phyloP scores from a whole-genome alignment of 2,113 vertebrate genomes.

The Dromas ardeola region DNA sequence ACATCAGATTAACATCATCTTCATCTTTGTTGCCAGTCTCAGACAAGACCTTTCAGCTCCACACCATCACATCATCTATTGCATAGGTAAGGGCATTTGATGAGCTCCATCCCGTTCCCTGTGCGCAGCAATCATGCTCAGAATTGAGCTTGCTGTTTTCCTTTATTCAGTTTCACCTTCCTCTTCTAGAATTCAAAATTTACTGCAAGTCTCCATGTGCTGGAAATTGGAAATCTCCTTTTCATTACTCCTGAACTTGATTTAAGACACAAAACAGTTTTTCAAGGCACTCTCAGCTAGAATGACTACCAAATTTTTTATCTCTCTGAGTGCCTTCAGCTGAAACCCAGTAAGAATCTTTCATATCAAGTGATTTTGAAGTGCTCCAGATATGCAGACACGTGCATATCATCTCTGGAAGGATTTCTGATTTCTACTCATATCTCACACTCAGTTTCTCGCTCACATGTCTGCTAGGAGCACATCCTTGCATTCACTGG shows the following conservation, averaged over 20 bases:
- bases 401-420: neutral
- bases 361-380: neutral
- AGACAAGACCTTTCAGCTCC: neutral
- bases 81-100: neutral
- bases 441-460: neutral
- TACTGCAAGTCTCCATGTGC: neutral
- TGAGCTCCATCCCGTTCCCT: neutral
- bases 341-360: neutral
- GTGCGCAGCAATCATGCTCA: constrained; percentile 12
- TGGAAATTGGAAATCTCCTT: neutral
- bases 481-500: neutral
- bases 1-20: neutral
- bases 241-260: neutral
- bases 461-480: neutral
- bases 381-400: neutral
- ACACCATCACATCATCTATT: neutral
- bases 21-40: neutral
- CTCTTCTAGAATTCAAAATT: neutral
- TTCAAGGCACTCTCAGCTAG: neutral
- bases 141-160: neutral
- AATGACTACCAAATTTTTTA: neutral
- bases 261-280: neutral
- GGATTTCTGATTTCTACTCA: neutral
- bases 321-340: neutral
- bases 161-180: neutral